phyloP scores from a whole-genome alignment of 2,797 vertebrate genomes.

The Pangasius sanitwongsei region DNA sequence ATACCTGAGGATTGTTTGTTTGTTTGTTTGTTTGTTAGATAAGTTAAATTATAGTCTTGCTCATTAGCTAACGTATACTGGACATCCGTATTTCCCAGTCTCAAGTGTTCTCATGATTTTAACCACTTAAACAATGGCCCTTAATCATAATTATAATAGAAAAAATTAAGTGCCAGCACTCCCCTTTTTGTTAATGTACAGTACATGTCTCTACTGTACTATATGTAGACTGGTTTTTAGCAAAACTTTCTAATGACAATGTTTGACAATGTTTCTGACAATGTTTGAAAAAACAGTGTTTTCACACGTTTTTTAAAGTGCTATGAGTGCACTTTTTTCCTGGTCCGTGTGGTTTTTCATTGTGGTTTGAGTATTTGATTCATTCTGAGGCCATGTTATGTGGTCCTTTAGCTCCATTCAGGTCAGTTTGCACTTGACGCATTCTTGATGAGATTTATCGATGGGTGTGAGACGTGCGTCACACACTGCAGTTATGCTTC shows the following conservation, averaged over 20 bases:
- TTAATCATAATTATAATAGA: not conserved
- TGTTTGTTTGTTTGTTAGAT: not conserved
- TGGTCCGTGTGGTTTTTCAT: not conserved
- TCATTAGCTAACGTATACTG: too few relatives aligned
- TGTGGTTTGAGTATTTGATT: not conserved
- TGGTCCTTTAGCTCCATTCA: not conserved
- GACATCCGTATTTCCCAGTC: not conserved
- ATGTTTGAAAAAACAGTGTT: not conserved
- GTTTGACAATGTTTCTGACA: not conserved
- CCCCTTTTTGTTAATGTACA: not conserved
- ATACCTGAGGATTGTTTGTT: not conserved
- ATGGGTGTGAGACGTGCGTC: not conserved
- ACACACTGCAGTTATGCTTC: not conserved
- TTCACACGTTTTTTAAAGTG: not conserved
- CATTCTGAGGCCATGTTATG: not conserved
- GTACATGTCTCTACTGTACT: not conserved
- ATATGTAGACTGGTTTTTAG: not conserved
- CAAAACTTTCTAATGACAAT: not conserved
- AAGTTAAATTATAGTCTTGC: not conserved
- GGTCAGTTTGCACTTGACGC: not conserved
- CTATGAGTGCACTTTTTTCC: not conserved
- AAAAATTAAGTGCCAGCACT: not conserved
- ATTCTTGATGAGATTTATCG: conserved; percentile 8
- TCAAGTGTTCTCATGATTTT: not conserved
- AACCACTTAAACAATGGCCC: not conserved